These are phyloP conservation scores for Lumbricus terrestris DNA, from an alignment of 2,888 invertebrate species.

Conservation along the genomic window DNA sequence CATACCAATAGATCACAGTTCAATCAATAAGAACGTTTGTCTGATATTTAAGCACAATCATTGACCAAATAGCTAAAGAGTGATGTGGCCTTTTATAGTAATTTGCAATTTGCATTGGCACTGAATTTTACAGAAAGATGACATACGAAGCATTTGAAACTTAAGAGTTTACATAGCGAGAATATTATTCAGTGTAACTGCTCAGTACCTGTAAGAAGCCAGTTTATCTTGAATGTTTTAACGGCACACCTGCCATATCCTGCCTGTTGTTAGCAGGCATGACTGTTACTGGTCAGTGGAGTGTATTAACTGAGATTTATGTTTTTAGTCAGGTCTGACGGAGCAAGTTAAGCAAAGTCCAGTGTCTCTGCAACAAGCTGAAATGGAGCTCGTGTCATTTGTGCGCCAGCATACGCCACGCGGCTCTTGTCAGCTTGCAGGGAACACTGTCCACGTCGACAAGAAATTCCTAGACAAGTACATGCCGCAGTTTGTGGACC, in stretches of 20 bases:
- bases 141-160: too few species aligned
- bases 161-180: too few species aligned
- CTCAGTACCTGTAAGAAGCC: neutral
- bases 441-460: constrained; percentile 86
- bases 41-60: too few species aligned
- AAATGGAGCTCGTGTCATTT: constrained; percentile 72
- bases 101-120: too few species aligned
- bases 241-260: neutral
- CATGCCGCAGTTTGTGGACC: constrained; percentile 76
- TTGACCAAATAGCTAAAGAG: too few species aligned
- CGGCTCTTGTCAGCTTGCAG: constrained; percentile 73
- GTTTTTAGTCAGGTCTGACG: constrained; percentile 74
- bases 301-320: neutral
- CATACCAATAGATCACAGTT: too few species aligned
- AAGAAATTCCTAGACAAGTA: constrained; percentile 76
- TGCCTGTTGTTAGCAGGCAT: neutral
- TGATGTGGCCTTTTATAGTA: too few species aligned
- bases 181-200: neutral
- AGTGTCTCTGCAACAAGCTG: constrained; percentile 70
- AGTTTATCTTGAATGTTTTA: neutral
- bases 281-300: neutral
- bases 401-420: constrained; percentile 65
- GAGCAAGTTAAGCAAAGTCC: constrained; percentile 72
- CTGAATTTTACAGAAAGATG: too few species aligned
- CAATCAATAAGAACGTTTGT: too few species aligned